Evolutionary conservation across 2,113 vertebrate species (phyloP).

Genomic region (Ptilonorhynchus violaceus): DNA sequence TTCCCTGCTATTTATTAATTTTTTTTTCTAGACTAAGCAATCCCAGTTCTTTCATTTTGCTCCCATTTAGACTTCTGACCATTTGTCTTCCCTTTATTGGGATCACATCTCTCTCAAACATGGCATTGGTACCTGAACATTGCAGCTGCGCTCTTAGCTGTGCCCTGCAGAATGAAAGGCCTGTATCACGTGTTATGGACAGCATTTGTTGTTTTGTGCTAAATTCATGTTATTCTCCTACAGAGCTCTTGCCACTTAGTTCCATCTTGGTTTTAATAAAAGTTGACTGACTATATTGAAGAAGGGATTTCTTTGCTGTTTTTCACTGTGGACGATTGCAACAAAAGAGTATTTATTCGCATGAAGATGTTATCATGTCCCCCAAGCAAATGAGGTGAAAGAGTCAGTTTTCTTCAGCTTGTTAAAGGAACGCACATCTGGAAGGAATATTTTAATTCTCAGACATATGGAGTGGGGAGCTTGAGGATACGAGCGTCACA

Average conservation of each 20-base stretch:
- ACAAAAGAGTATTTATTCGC: background rate
- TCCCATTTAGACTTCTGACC: background rate
- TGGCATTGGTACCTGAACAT: background rate
- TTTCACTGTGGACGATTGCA: background rate
- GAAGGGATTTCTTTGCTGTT: background rate
- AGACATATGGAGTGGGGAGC: background rate
- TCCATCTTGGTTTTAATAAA: background rate
- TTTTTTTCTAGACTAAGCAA: background rate
- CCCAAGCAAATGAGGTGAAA: background rate
- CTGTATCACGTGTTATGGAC: background rate
- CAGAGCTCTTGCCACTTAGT: background rate
- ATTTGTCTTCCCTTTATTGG: background rate
- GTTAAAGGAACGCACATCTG: background rate
- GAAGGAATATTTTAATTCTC: conserved; percentile 18
- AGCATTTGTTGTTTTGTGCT: background rate
- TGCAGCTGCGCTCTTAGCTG: background rate
- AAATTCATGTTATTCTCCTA: background rate
- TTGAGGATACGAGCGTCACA: background rate
- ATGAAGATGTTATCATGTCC: background rate
- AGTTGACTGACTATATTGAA: background rate
- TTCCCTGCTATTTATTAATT: background rate
- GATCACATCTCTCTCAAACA: background rate
- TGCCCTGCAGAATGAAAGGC: background rate
- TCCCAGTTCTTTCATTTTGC: background rate
- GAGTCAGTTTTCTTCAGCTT: background rate